These are phyloP conservation scores for Semnornis frantzii DNA, from an alignment of 2,113 vertebrate species.

Conservation along the genomic window DNA sequence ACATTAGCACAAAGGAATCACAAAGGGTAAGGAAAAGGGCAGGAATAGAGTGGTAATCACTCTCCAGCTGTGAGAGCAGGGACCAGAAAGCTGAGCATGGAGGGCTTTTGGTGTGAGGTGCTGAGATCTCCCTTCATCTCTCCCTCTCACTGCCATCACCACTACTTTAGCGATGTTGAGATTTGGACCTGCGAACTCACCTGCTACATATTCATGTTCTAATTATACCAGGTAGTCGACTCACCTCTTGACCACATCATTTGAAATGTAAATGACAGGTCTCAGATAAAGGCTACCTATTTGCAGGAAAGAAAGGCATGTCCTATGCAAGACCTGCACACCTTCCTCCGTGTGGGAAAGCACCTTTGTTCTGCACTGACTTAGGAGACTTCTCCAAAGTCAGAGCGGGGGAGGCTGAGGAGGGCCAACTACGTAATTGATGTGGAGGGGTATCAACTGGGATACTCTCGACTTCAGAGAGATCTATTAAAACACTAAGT, in stretches of 20 bases:
- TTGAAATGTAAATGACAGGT: constrained; percentile 25
- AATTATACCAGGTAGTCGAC: constrained; percentile 9
- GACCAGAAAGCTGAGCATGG: neutral
- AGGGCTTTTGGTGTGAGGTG: neutral
- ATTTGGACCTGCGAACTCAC: neutral
- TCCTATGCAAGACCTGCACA: neutral
- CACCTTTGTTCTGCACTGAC: neutral
- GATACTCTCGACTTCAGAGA: neutral
- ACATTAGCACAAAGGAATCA: constrained; percentile 11
- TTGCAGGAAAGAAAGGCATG: neutral
- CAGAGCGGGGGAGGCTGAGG: neutral
- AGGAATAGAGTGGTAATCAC: neutral
- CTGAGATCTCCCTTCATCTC: neutral
- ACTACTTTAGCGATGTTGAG: neutral
- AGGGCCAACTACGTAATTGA: neutral
- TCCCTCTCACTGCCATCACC: neutral
- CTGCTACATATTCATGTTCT: neutral
- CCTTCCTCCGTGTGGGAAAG: neutral
- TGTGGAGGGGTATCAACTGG: neutral
- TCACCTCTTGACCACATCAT: constrained; percentile 4
- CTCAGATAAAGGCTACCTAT: constrained; percentile 20
- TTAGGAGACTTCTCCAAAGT: neutral
- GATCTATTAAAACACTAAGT: neutral
- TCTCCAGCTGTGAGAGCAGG: neutral
- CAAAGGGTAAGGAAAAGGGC: neutral